Evolutionary conservation across 2,888 invertebrate species (phyloP).

Genomic region (Trachelus stipa): DNA sequence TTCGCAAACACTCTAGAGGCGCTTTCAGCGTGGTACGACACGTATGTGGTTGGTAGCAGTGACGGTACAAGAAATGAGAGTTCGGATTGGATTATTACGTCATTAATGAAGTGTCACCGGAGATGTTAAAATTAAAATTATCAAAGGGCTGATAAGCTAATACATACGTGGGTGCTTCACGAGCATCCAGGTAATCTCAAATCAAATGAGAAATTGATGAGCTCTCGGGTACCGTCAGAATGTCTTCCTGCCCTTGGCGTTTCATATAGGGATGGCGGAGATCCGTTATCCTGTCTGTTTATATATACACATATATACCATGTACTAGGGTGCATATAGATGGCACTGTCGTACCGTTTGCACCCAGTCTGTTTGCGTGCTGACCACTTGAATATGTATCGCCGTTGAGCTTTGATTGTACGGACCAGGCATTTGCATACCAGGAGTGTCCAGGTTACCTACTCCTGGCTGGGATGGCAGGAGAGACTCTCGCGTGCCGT

Average conservation of each 20-base stretch:
- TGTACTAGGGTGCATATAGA: conserved; percentile 13
- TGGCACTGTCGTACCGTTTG: conserved; percentile 17
- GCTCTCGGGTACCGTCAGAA: conserved; percentile 25
- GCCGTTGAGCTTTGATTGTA: conserved; percentile 51
- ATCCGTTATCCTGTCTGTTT: conserved; percentile 46
- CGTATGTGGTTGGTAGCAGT: neutral
- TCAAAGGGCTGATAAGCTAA: neutral
- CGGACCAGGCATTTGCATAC: conserved; percentile 48
- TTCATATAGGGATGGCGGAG: conserved; percentile 12
- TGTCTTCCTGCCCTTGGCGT: neutral
- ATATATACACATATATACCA: conserved; percentile 18
- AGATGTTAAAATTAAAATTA: neutral
- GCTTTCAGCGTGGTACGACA: neutral
- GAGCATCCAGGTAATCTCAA: conserved; percentile 36
- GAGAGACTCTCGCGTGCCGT: neutral
- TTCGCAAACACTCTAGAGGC: neutral
- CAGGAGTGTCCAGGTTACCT: conserved; percentile 5
- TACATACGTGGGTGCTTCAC: neutral
- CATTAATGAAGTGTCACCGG: neutral
- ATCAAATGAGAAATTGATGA: conserved; percentile 61
- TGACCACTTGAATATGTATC: conserved; percentile 55
- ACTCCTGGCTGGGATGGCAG: neutral
- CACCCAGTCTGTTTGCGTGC: conserved; percentile 31
- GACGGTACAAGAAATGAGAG: neutral
- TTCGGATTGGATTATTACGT: neutral